phyloP scores from a whole-genome alignment of 2,113 vertebrate genomes.

The Peromyscus californicus region DNA sequence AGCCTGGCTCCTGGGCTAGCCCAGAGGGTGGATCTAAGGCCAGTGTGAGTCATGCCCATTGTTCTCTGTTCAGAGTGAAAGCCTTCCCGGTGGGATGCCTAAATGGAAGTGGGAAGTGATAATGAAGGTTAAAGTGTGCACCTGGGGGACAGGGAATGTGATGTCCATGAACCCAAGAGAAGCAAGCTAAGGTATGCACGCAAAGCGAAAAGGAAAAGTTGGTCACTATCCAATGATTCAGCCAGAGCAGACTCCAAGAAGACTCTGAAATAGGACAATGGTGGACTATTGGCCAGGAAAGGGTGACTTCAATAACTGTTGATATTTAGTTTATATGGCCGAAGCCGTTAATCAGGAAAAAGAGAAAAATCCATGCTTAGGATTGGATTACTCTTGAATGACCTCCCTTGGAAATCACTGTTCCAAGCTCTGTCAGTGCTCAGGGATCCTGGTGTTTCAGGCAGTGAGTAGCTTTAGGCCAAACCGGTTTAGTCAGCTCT shows the following conservation, averaged over 20 bases:
- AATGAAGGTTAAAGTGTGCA: not conserved
- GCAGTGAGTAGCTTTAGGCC: not conserved
- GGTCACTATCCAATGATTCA: not conserved
- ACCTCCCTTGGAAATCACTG: not conserved
- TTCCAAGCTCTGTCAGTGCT: not conserved
- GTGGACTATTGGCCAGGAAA: not conserved
- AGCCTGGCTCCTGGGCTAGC: not conserved
- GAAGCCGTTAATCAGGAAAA: not conserved
- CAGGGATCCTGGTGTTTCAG: not conserved
- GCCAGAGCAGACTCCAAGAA: not conserved
- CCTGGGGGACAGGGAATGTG: not conserved
- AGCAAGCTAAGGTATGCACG: not conserved
- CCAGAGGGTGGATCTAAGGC: not conserved
- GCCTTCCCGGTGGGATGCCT: not conserved
- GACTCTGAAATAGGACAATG: not conserved
- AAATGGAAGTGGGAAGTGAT: not conserved
- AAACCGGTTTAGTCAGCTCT: not conserved
- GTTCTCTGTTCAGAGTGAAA: not conserved
- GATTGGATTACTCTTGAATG: not conserved
- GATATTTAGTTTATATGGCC: not conserved
- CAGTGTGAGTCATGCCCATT: fast-evolving
- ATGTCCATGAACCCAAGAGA: not conserved
- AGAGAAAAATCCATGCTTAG: not conserved
- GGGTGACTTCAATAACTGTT: not conserved
- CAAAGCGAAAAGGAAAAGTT: not conserved